Evolutionary conservation across 2,888 invertebrate species (phyloP), one percentile per base, ranked within the genome.

Genomic region (Trisateles emortualis): DNA sequence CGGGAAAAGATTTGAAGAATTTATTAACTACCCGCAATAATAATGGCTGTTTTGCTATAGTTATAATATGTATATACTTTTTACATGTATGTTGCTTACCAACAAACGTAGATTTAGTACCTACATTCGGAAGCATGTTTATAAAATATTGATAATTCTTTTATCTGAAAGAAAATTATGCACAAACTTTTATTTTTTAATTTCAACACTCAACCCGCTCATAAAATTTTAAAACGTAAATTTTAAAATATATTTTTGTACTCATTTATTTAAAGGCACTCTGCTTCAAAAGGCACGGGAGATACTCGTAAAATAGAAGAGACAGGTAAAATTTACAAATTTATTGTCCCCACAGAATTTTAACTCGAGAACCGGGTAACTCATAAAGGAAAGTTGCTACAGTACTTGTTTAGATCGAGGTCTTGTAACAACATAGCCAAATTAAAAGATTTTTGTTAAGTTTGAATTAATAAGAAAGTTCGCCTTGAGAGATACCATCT

Each of bases 401-500:
- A 43, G 38, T 40, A 16, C 40, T 35, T 62, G 17, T 53, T 57
- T 55, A 52, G 55, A 55, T 51, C 59, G 53, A 43, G 64, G 57
- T n/a, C 54, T 65, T 53, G 63, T 59, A 62, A 69, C 76, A 77
- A 74, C 75, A 76, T 74, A 72, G 76, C 72, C 78, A 77, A 84
- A 86, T 83, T 81, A 81, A 79, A 83, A 81, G 78, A 80, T 79
- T 84, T 81, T 78, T 79, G 66, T 75, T 75, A 74, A 79, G 74
- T 82, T 79, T 76, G 76, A 79, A 79, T 81, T 79, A 79, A 76
- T 66, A 57, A 67, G 56, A 40, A 46, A 61, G 72, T 68, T 62
- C 10, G n/a, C 52, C 54, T 59, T 55, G 2, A 2, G 1, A 0
- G n/a, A 33, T 59, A 68, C 70, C 44, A 59, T 0, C 26, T 4